These are phyloP conservation scores for Idris sp. DNA, from an alignment of 1,140 invertebrate genomes.

Conservation along the genomic window DNA sequence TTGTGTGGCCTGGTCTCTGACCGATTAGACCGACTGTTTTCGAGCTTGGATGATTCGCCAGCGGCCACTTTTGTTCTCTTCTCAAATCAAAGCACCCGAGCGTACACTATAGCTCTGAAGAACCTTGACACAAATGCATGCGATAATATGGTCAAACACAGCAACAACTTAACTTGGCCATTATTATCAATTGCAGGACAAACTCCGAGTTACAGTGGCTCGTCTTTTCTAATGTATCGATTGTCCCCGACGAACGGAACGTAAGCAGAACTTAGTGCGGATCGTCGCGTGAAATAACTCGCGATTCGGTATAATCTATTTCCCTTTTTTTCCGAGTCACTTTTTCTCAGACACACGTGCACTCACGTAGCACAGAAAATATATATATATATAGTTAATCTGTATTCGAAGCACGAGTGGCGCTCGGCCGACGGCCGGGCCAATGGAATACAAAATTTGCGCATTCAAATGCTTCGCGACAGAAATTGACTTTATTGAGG, in stretches of 20 bases:
- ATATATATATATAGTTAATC: conserved; percentile 75
- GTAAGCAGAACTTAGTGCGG: conserved; percentile 18
- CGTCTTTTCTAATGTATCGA: conserved; percentile 48
- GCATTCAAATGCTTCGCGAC: conserved; percentile 78
- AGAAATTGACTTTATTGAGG: conserved; percentile 79
- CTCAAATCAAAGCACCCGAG: too few relatives aligned
- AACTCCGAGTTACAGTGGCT: conserved; percentile 16
- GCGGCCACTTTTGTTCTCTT: too few relatives aligned
- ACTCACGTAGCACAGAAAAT: conserved; percentile 66
- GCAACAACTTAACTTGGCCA: too few relatives aligned
- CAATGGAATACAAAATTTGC: conserved; percentile 77
- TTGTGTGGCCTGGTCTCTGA: too few relatives aligned
- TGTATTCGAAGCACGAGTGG: conserved; percentile 75
- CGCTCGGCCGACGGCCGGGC: conserved; percentile 69
- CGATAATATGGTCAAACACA: conserved; percentile 9
- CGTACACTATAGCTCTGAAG: too few relatives aligned
- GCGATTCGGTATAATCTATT: conserved; percentile 48
- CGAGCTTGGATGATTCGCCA: too few relatives aligned
- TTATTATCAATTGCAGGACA: conserved; percentile 21
- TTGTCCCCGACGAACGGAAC: conserved; percentile 11
- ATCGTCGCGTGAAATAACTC: conserved; percentile 40
- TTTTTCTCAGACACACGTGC: conserved; percentile 51
- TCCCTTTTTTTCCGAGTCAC: conserved; percentile 39
- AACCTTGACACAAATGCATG: conserved; percentile 37
- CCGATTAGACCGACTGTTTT: too few relatives aligned